Evolutionary conservation across 2,113 vertebrate genomes (phyloP).

Genomic region (Taurulus bubalis): DNA sequence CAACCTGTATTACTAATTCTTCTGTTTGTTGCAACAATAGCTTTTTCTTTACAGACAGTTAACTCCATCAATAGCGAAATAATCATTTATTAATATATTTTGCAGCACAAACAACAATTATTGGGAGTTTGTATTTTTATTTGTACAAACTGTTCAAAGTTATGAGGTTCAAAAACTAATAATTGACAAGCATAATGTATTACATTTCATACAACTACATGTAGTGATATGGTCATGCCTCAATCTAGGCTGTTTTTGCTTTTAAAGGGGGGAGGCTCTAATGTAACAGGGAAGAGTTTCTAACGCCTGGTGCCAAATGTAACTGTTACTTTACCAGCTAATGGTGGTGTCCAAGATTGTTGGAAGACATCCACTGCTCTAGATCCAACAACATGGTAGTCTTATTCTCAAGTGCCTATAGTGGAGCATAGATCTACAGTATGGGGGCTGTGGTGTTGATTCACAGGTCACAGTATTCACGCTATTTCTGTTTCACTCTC

Average conservation of each 20-base stretch:
- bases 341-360: conserved; percentile 24
- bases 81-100: not conserved
- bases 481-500: conserved; percentile 38
- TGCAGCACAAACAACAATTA: not conserved
- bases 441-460: conserved; percentile 31
- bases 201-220: not conserved
- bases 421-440: conserved; percentile 12
- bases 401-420: conserved; percentile 37
- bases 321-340: conserved; percentile 43
- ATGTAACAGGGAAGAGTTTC: conserved; percentile 16
- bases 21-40: not conserved
- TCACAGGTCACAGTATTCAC: conserved; percentile 21
- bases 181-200: not conserved
- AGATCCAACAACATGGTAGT: conserved; percentile 32
- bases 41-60: not conserved
- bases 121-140: not conserved
- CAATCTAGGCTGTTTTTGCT: not conserved
- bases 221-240: not conserved
- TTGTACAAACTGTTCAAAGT: not conserved
- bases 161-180: not conserved
- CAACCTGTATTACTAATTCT: not conserved
- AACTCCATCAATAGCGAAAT: not conserved
- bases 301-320: conserved; percentile 48
- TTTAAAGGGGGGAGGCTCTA: conserved; percentile 8
- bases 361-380: conserved; percentile 52